phyloP scores from a whole-genome alignment of 2,888 invertebrate genomes.

The Automeris io region DNA sequence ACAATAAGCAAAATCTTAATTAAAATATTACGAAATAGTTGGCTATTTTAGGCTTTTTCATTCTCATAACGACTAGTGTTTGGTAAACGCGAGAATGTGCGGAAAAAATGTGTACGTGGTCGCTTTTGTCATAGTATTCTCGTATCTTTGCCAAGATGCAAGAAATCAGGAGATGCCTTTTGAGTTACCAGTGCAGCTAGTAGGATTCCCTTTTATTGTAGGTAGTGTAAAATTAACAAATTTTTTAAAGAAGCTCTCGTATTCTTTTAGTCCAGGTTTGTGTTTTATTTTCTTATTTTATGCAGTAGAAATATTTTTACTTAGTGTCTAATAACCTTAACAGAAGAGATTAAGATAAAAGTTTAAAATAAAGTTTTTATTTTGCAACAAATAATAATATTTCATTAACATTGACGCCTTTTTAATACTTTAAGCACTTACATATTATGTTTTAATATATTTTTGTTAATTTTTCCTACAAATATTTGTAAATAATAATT shows the following conservation, averaged over 20 bases:
- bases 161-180: slow-evolving; percentile 72
- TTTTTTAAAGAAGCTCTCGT: slow-evolving; percentile 89
- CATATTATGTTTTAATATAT: too few relatives aligned
- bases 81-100: slow-evolving; percentile 14
- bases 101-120: slow-evolving; percentile 3
- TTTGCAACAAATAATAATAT: too few relatives aligned
- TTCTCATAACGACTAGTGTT: not conserved
- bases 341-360: too few relatives aligned
- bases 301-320: too few relatives aligned
- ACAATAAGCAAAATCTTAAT: not conserved
- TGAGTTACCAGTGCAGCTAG: slow-evolving; percentile 88
- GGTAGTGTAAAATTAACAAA: slow-evolving; percentile 86
- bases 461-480: too few relatives aligned
- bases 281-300: too few relatives aligned
- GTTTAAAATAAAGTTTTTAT: too few relatives aligned
- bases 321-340: too few relatives aligned
- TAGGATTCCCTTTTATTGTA: slow-evolving; percentile 90
- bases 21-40: too few relatives aligned
- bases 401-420: too few relatives aligned
- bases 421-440: too few relatives aligned
- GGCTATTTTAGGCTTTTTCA: not conserved
- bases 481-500: too few relatives aligned
- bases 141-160: slow-evolving; percentile 19
- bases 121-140: slow-evolving; percentile 11
- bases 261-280: slow-evolving; percentile 89